Evolutionary conservation across 2,113 vertebrate species (phyloP).

Genomic region (Carassius carassius): DNA sequence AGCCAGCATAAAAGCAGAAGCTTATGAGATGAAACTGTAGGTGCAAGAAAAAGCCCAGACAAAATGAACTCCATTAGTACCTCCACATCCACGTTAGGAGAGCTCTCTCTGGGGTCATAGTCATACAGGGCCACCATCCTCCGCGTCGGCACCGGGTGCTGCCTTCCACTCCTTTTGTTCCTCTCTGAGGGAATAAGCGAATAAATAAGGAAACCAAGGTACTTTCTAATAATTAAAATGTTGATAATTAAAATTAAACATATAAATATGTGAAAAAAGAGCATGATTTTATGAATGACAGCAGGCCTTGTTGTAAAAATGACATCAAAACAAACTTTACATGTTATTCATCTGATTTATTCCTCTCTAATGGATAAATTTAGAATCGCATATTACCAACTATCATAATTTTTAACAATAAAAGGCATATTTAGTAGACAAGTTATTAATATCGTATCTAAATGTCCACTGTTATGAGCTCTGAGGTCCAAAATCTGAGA

Average conservation of each 20-base stretch:
- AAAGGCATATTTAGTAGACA: neutral
- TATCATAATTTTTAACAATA: neutral
- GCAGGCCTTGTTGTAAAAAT: neutral
- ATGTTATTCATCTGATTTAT: neutral
- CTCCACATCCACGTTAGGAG: slow-evolving; percentile 96
- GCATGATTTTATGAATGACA: slow-evolving; percentile 17
- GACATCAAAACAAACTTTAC: neutral
- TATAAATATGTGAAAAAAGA: neutral
- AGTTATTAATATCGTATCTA: neutral
- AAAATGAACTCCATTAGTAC: slow-evolving; percentile 66
- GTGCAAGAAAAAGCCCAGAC: slow-evolving; percentile 21
- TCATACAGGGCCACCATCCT: slow-evolving; percentile 97
- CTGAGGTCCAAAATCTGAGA: neutral
- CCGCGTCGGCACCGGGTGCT: slow-evolving; percentile 73
- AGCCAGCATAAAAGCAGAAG: slow-evolving; percentile 20
- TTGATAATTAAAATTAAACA: neutral
- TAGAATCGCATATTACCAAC: neutral
- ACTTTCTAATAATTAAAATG: neutral
- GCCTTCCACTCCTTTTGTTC: slow-evolving; percentile 79
- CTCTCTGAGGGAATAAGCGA: slow-evolving; percentile 77
- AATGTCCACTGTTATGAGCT: neutral
- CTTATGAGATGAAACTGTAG: slow-evolving; percentile 30
- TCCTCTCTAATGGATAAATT: neutral
- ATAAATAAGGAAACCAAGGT: slow-evolving; percentile 17
- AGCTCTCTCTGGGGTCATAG: slow-evolving; percentile 94